Evolutionary conservation across 2,113 vertebrate genomes (phyloP).

Genomic region (Aegypius monachus): DNA sequence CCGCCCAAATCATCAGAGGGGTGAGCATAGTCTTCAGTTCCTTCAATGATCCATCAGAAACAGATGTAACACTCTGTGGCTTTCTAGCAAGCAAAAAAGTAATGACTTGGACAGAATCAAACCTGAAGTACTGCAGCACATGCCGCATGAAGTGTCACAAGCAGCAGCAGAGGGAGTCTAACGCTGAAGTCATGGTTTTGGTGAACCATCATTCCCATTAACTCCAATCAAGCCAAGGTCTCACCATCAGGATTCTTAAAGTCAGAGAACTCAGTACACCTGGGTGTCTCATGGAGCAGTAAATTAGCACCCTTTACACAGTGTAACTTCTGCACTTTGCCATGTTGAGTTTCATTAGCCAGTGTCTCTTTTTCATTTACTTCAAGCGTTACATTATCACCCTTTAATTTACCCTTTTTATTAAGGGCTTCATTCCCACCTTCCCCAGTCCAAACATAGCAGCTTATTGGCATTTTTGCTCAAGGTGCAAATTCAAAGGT

Average conservation of each 20-base stretch:
- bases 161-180: not conserved
- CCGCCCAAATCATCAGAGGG: not conserved
- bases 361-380: not conserved
- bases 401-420: not conserved
- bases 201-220: not conserved
- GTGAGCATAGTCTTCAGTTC: not conserved
- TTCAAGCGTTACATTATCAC: not conserved
- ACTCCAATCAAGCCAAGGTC: not conserved
- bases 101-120: not conserved
- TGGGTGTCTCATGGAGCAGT: not conserved
- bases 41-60: not conserved
- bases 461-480: not conserved
- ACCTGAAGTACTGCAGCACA: not conserved
- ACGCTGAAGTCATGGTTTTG: not conserved
- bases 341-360: not conserved
- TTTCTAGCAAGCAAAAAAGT: not conserved
- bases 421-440: not conserved
- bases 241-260: not conserved
- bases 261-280: not conserved
- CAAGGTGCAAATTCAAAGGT: not conserved
- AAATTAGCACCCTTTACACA: not conserved
- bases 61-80: not conserved
- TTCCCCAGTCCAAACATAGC: not conserved
- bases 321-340: not conserved
- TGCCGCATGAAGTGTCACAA: accelerated